Evolutionary conservation across 2,797 vertebrate species (phyloP), one percentile per base, ranked within the genome.

Genomic region (Gallinago stenura): DNA sequence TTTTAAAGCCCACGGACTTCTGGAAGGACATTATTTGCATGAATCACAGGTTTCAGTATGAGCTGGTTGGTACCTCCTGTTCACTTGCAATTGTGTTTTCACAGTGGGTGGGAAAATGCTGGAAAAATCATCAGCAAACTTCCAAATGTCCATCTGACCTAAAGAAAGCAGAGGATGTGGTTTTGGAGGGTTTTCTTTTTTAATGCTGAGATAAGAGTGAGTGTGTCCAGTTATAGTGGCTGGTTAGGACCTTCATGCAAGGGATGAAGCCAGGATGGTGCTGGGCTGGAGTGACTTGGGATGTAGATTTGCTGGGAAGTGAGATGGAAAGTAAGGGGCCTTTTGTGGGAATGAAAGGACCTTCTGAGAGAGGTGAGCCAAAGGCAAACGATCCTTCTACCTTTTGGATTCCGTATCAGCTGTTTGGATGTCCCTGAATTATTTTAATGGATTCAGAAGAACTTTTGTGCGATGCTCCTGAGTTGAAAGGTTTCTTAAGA

Each of bases 1-100:
- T 96, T 96, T 95, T 72, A 79, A 92, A 91, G 93, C 57, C 75
- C 37, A 83, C 7, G 64, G 83, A 77, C 81, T 96, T 94, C 95
- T 89, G 70, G 83, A 94, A 95, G 78, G 90, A 83, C 0, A 1
- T 56, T 65, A 68, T 93, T 70, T 77, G 37, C 64, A 80, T 92
- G 93, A 95, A 93, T 92, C 81, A 92, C 60, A 79, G 43, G 70
- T 90, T 93, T 89, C 75, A 48, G 41, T 71, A 57, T 39, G 46
- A 89, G 68, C 81, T 83, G 53, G 88, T 70, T 2, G 16, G 53
- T 93, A 35, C 30, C 86, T 90, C 78, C 87, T 39, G 53, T 93
- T 94, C 83, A 61, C 17, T 85, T 78, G 41, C 39, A 73, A 90
- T 85, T 94, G 77, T 60, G 17, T 89, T 94, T 87, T 71, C 81